These are phyloP conservation scores for Drosophila seclusa DNA, from an alignment of 2,888 invertebrate genomes.

Conservation along the genomic window DNA sequence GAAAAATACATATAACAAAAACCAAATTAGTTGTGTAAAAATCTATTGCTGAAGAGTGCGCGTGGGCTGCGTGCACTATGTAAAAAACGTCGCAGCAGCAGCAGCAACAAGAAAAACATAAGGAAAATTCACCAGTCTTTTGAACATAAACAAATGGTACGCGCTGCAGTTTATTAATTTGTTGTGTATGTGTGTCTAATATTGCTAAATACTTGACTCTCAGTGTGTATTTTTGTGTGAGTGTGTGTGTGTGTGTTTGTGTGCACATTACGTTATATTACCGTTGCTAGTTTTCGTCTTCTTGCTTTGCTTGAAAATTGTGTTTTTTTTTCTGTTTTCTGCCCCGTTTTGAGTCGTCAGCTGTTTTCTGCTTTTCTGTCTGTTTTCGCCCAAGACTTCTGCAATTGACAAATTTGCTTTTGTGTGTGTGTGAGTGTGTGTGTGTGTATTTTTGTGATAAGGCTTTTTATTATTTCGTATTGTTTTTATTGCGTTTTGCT, in stretches of 20 bases:
- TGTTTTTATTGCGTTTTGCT: slow-evolving; percentile 56
- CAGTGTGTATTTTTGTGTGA: slow-evolving; percentile 9
- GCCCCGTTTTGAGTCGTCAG: slow-evolving; percentile 52
- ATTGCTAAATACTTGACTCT: slow-evolving; percentile 13
- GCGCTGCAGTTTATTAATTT: slow-evolving; percentile 19
- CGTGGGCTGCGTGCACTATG: slow-evolving; percentile 36
- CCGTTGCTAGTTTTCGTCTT: slow-evolving; percentile 14
- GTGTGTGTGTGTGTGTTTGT: slow-evolving; percentile 14
- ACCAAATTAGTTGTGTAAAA: slow-evolving; percentile 34
- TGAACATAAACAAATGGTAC: slow-evolving; percentile 74
- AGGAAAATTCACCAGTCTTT: slow-evolving; percentile 13
- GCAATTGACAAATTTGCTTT: slow-evolving; percentile 39
- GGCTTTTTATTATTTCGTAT: slow-evolving; percentile 23
- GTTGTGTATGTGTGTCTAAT: slow-evolving; percentile 8
- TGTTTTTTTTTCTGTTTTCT: slow-evolving; percentile 7
- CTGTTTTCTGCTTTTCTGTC: slow-evolving; percentile 60
- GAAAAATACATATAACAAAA: slow-evolving; percentile 8
- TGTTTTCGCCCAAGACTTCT: slow-evolving; percentile 44
- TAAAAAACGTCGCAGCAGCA: slow-evolving; percentile 11
- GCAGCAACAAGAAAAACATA: slow-evolving; percentile 17
- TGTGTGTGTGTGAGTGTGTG: not conserved
- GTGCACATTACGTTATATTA: slow-evolving; percentile 41
- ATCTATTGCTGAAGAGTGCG: slow-evolving; percentile 21
- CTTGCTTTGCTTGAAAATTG: slow-evolving; percentile 23
- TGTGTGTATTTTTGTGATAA: slow-evolving; percentile 36